Base-by-base conservation (phyloP, 2,888 invertebrate species). In the Cataglyphis cursor region DNA sequence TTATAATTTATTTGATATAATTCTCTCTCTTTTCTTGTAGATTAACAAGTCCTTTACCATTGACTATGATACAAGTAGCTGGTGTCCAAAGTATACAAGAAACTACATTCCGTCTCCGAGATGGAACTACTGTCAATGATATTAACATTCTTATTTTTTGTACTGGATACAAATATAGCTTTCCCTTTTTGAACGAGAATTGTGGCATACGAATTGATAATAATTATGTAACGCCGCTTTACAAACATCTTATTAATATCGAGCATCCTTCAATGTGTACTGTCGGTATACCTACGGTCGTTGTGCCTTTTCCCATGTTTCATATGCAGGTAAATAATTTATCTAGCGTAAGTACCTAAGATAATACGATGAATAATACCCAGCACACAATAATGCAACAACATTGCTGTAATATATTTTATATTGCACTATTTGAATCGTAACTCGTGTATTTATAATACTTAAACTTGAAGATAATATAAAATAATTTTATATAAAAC, bases 201-300 rank as follows among this genome's bases (percentile, higher is more conserved):
- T 96, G 97, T 87, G 96, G 96, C 0, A 95, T 98, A 57, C 95
- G 95, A 0, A 95, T 96, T 0, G 96, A 96, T 1, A 96, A 96
- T 90, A 96, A 97, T 94, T 95, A 97, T 92, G 96, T 98, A 5
- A 95, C 96, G 59, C 97, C 97, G 0, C 95, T 98, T 15, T 97
- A 97, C 94, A 97, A 97, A 91, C 97, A 98, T 91, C 95, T 97
- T 74, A 96, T 98, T 65, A 97, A 98, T 94, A 96, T 97, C 18
- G 96, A 96, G 78, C 96, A 96, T 88, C 97, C 98, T 0, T 96
- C 96, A n/a, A 96, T 98, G 96, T 96, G 96, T 72, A 96, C 98
- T 87, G 95, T 98, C 61, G 98, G 98, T 0, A 95, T 98, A 18
- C 96, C 97, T 0, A 96, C 96, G 87, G 95, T 95, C 9, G 96